Evolutionary conservation across 2,888 invertebrate genomes (phyloP), one percentile per base, ranked within the genome.

Genomic region (Erannis defoliaria): DNA sequence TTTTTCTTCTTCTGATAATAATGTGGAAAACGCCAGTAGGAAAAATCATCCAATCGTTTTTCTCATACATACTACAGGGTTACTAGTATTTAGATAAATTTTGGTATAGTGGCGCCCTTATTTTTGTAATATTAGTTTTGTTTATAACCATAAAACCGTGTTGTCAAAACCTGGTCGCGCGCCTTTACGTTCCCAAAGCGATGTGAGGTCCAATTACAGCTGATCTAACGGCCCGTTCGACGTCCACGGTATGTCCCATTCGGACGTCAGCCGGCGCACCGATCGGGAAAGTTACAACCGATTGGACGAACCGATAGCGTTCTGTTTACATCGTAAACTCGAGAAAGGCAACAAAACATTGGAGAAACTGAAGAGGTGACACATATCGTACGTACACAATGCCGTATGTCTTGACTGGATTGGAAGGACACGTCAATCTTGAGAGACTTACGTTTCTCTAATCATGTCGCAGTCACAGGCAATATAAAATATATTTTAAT

Each of bases 121-220:
- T n/a, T n/a, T n/a, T n/a, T n/a, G n/a, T n/a, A n/a, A n/a, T n/a
- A n/a, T n/a, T n/a, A n/a, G n/a, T n/a, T n/a, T n/a, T n/a, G n/a
- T n/a, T n/a, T n/a, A n/a, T n/a, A n/a, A n/a, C n/a, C n/a, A n/a
- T n/a, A n/a, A n/a, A n/a, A 26, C 26, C 26, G 8, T 63, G 63
- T 61, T 62, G 64, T 68, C 73, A 67, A 71, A 5, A 62, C 70
- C 74, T 74, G 74, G 76, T 76, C 76, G 76, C 75, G 76, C 72
- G 73, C 71, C 62, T 56, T 66, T 65, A 43, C 58, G 55, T 38
- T 58, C 53, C 19, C 48, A 43, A 60, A 33, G 46, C 66, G 49
- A 67, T 69, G 71, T 75, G 72, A 68, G 70, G 69, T 71, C 75
- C 77, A 78, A 77, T 80, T 78, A 80, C 68, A 65, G 66, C 64